Evolutionary conservation across 1,140 invertebrate species (phyloP).

Genomic region (Leptinotarsa lineolata): DNA sequence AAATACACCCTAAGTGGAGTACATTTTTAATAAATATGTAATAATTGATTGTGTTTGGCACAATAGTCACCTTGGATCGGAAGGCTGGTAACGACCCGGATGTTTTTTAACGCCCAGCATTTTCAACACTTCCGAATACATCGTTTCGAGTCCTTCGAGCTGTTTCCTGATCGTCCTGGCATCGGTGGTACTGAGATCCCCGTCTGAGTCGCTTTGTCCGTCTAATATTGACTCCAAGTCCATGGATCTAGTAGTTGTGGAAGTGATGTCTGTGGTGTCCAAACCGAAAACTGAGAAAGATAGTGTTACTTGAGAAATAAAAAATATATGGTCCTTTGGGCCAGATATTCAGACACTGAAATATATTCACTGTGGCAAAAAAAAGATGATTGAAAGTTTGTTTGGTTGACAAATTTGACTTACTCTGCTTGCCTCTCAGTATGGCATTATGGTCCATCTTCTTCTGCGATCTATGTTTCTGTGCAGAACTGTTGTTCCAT

Average conservation of each 20-base stretch:
- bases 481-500: slow-evolving; percentile 42
- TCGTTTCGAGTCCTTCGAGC: slow-evolving; percentile 82
- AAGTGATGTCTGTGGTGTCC: slow-evolving; percentile 77
- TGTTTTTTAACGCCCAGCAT: slow-evolving; percentile 70
- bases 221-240: slow-evolving; percentile 84
- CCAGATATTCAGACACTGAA: too few relatives aligned
- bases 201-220: slow-evolving; percentile 69
- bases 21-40: too few relatives aligned
- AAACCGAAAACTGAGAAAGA: slow-evolving; percentile 66
- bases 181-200: slow-evolving; percentile 76
- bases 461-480: slow-evolving; percentile 47
- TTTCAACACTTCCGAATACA: slow-evolving; percentile 79
- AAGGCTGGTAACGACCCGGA: slow-evolving; percentile 59
- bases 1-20: too few relatives aligned
- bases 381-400: too few relatives aligned
- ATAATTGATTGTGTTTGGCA: too few relatives aligned
- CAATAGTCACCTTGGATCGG: slow-evolving; percentile 39
- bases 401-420: slow-evolving; percentile 16
- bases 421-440: slow-evolving; percentile 55
- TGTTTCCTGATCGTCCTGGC: slow-evolving; percentile 80
- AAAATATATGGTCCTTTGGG: neutral
- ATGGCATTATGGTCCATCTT: slow-evolving; percentile 52
- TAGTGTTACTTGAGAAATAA: neutral
- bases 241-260: slow-evolving; percentile 72
- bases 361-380: too few relatives aligned